A percentile compares a stretch with the other conserved stretches of the same genome.
These are phyloP conservation scores for Danio choprae DNA, from an alignment of 2,797 vertebrate species.

Conservation along the genomic window DNA sequence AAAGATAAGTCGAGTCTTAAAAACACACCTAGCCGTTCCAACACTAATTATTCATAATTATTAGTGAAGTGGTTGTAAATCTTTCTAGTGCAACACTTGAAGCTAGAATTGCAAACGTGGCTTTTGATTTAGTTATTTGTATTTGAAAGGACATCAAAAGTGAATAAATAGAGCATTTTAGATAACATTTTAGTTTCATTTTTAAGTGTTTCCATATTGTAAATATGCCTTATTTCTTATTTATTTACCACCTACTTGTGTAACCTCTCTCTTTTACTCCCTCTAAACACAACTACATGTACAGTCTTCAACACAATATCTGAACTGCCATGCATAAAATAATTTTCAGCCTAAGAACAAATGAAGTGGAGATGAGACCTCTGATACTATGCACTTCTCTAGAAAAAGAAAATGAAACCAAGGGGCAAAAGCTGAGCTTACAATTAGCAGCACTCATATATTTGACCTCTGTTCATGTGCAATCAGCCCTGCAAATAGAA, in stretches of 20 bases:
- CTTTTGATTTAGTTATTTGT: neutral
- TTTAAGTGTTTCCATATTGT: neutral
- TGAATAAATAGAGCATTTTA: neutral
- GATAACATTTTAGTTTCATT: neutral
- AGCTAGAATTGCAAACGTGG: neutral
- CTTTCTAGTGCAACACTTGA: neutral
- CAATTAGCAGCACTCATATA: conserved; percentile 30
- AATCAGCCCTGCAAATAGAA: conserved; percentile 12
- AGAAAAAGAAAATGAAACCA: conserved; percentile 2
- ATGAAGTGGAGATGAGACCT: neutral
- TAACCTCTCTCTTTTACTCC: too few relatives aligned
- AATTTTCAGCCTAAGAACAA: neutral
- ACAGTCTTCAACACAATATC: neutral
- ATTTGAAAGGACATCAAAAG: neutral
- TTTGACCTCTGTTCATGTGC: conserved; percentile 25
- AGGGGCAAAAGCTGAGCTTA: conserved; percentile 1
- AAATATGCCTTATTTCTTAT: neutral
- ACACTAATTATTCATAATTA: conserved; percentile 27
- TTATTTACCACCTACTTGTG: neutral
- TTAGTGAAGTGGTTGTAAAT: conserved; percentile 19
- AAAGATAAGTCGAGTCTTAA: conserved; percentile 1
- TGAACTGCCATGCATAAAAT: neutral
- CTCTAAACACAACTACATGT: too few relatives aligned
- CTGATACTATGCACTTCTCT: conserved; percentile 25
- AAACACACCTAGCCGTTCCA: conserved; percentile 8